Percentiles rank a stretch among this genome's conserved stretches.
Conservation (phyloP, 2,113 vertebrate genomes). For the Rhea pennata region DNA sequence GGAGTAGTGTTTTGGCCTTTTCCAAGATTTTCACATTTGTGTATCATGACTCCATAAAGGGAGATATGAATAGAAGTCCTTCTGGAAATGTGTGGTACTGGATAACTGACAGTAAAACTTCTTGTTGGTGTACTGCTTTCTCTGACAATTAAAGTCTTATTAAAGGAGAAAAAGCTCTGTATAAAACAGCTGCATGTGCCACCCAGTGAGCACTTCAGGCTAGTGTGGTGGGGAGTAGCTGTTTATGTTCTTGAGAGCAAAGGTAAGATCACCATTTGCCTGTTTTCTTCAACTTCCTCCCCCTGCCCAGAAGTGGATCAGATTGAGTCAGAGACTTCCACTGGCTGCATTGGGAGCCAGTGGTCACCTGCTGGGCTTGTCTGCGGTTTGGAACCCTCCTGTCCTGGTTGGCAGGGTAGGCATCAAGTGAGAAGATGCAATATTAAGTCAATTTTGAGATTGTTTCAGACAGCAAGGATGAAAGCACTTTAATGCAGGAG, state of each 20-base stretch:
- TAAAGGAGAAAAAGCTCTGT: background rate
- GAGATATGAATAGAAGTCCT: background rate
- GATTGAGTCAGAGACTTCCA: background rate
- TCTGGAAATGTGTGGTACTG: accelerated
- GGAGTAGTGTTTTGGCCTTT: background rate
- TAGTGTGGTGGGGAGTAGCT: background rate
- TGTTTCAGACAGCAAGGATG: background rate
- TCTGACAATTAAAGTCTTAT: background rate
- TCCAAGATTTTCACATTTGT: background rate
- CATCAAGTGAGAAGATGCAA: background rate
- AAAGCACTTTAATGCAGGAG: background rate
- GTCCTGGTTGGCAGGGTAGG: accelerated
- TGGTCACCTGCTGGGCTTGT: background rate
- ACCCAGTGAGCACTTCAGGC: background rate
- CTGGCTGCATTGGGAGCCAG: background rate
- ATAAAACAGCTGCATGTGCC: background rate
- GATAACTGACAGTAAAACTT: background rate
- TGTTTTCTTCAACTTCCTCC: background rate
- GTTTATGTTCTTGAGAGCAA: constrained; percentile 30
- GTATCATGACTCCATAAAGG: background rate
- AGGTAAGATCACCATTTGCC: constrained; percentile 21
- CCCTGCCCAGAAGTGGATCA: background rate
- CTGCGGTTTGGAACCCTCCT: background rate
- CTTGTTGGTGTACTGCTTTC: background rate
- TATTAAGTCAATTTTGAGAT: background rate